These are phyloP conservation scores for Resseliella maxima DNA, from an alignment of 2,888 invertebrate genomes.

Conservation along the genomic window DNA sequence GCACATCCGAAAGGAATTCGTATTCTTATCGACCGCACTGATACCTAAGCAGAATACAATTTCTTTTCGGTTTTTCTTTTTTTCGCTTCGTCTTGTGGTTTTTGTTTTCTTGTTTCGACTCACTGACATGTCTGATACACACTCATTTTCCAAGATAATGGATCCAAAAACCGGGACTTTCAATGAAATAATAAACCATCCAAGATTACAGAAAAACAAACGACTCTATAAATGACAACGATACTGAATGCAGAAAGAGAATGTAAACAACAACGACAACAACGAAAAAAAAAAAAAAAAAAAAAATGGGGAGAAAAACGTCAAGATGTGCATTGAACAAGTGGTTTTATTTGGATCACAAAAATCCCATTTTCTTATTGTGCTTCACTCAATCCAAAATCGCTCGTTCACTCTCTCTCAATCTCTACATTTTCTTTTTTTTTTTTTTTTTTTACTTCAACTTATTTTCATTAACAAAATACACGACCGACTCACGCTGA, in stretches of 20 bases:
- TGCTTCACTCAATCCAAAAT: background rate
- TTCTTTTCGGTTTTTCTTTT: no score
- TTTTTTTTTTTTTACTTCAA: background rate
- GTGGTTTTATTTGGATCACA: constrained; percentile 10
- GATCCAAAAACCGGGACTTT: background rate
- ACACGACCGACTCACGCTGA: background rate
- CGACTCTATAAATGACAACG: constrained; percentile 30
- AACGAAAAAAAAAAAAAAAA: background rate
- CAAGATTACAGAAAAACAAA: constrained; percentile 36
- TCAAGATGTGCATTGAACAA: constrained; percentile 22
- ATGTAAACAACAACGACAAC: background rate
- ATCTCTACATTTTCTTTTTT: background rate
- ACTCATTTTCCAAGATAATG: constrained; percentile 17
- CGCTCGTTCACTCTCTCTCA: background rate
- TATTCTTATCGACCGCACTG: background rate
- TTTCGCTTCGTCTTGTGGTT: no score
- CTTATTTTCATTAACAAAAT: constrained; percentile 4
- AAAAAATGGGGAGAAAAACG: background rate
- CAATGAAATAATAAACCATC: background rate
- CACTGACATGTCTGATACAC: background rate
- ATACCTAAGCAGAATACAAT: background rate
- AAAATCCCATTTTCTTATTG: background rate
- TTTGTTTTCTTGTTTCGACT: background rate
- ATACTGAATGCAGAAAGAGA: background rate
- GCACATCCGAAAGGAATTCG: background rate